Conservation (phyloP, 2,797 vertebrate genomes). For the Streptopelia turtur region DNA sequence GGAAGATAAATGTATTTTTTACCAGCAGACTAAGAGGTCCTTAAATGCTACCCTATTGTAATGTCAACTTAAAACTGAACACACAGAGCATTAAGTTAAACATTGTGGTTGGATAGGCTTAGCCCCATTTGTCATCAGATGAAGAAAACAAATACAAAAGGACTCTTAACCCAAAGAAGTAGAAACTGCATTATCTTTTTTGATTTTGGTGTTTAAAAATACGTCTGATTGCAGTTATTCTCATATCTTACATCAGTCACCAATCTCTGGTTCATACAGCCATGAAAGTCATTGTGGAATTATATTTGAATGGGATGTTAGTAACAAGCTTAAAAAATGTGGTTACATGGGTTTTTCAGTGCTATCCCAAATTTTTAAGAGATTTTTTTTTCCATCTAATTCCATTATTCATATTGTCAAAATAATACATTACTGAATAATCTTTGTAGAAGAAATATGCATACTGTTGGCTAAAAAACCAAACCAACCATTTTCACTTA, state of each 20-base stretch:
- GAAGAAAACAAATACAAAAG: neutral
- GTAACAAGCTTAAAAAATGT: neutral
- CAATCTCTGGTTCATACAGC: neutral
- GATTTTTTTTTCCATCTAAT: neutral
- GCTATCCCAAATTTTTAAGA: neutral
- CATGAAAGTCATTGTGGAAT: neutral
- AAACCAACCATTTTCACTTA: neutral
- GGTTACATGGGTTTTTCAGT: neutral
- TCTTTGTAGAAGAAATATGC: neutral
- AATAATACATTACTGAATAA: neutral
- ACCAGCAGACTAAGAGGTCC: neutral
- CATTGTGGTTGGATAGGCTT: neutral
- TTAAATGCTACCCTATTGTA: neutral
- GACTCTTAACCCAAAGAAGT: rapidly evolving
- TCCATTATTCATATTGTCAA: neutral
- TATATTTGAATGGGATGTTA: neutral
- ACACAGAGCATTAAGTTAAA: neutral
- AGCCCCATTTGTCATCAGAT: neutral
- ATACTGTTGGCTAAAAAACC: neutral
- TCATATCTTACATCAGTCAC: neutral
- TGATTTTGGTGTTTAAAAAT: neutral
- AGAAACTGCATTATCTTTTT: neutral
- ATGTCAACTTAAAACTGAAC: neutral
- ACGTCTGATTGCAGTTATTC: neutral
- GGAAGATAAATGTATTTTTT: neutral